These are phyloP conservation scores for Aethes cnicana DNA, from an alignment of 2,888 invertebrate genomes.

Conservation along the genomic window DNA sequence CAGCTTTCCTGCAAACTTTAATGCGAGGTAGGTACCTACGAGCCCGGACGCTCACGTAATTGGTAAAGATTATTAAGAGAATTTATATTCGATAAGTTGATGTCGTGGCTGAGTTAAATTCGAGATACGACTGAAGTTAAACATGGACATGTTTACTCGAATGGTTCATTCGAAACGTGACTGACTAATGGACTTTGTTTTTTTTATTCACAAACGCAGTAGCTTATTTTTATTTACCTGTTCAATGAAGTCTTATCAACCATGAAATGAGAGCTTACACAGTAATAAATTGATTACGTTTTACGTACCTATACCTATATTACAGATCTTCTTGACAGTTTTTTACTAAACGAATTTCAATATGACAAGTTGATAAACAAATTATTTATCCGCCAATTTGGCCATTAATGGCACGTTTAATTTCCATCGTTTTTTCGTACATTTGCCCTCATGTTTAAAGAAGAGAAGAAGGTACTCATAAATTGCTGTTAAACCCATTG, in stretches of 20 bases:
- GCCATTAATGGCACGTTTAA: too few relatives aligned
- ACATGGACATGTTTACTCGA: slow-evolving; percentile 26
- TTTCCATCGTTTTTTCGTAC: too few relatives aligned
- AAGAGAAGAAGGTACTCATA: too few relatives aligned
- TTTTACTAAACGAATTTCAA: too few relatives aligned
- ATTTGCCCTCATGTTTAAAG: too few relatives aligned
- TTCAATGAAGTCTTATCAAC: neutral
- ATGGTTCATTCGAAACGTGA: slow-evolving; percentile 19
- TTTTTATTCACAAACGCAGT: slow-evolving; percentile 19
- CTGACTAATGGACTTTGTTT: slow-evolving; percentile 20
- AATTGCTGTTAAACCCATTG: too few relatives aligned
- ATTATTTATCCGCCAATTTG: too few relatives aligned
- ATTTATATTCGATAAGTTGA: slow-evolving; percentile 75
- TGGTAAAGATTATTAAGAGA: slow-evolving; percentile 75
- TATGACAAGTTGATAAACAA: too few relatives aligned
- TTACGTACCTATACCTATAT: too few relatives aligned
- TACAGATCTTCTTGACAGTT: too few relatives aligned
- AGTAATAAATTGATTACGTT: too few relatives aligned
- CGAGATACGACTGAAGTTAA: slow-evolving; percentile 39
- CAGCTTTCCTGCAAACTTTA: slow-evolving; percentile 56
- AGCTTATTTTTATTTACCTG: slow-evolving; percentile 2
- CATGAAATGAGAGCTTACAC: too few relatives aligned
- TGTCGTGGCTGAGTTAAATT: slow-evolving; percentile 64
- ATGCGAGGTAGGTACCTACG: slow-evolving; percentile 59
- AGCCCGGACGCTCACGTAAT: slow-evolving; percentile 73